Evolutionary conservation across 2,888 invertebrate genomes (phyloP).

Genomic region (Endotricha flammealis): DNA sequence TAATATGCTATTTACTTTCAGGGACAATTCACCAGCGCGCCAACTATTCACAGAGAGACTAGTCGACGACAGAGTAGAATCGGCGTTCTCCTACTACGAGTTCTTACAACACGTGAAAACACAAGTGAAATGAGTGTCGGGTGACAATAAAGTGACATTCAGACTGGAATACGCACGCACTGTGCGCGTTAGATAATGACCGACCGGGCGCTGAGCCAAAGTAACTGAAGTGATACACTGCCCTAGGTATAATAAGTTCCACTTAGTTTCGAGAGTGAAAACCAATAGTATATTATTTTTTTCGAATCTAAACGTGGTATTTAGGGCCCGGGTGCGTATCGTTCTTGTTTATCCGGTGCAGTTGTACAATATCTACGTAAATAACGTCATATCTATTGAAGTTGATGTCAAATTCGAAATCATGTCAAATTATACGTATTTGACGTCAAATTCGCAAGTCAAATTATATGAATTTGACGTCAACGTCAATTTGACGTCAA

Average conservation of each 20-base stretch:
- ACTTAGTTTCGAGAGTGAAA: slow-evolving; percentile 28
- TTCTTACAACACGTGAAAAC: slow-evolving; percentile 96
- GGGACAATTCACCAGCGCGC: slow-evolving; percentile 94
- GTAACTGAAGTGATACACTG: slow-evolving; percentile 34
- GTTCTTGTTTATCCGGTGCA: too few species aligned
- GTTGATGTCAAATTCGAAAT: too few species aligned
- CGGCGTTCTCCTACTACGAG: slow-evolving; percentile 97
- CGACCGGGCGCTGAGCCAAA: slow-evolving; percentile 4
- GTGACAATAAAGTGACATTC: slow-evolving; percentile 32
- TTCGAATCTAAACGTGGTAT: background rate
- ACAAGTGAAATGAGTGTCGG: slow-evolving; percentile 86
- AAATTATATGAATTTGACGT: too few species aligned
- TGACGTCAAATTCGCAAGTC: too few species aligned
- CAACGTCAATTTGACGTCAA: too few species aligned
- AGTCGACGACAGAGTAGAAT: slow-evolving; percentile 96
- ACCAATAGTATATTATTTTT: slow-evolving; percentile 11
- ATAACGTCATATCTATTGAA: too few species aligned
- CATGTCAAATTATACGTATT: too few species aligned
- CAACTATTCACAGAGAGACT: slow-evolving; percentile 91
- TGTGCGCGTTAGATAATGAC: slow-evolving; percentile 18
- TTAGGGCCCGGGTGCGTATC: too few species aligned
- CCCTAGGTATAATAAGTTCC: slow-evolving; percentile 35
- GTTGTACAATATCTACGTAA: too few species aligned
- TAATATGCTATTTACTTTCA: slow-evolving; percentile 69
- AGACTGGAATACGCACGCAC: slow-evolving; percentile 10